Base-by-base conservation (phyloP, 2,888 invertebrate species). In the Andrena trimmerana region DNA sequence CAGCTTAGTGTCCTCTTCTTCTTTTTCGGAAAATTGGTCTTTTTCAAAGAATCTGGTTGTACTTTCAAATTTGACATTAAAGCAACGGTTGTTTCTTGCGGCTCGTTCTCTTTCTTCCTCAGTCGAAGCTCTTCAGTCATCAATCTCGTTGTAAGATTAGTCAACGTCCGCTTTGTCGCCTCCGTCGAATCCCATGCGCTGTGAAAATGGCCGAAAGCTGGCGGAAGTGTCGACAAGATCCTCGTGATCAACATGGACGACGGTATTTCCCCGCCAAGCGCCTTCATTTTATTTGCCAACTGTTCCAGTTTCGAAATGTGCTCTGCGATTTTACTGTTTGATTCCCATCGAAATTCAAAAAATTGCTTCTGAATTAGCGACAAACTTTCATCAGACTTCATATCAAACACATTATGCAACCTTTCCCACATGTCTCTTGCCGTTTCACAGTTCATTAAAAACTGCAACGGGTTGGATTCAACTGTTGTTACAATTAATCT, bases 321-420 rank as follows among this genome's bases (percentile, higher is more conserved):
- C 4, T 71, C 10, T 1, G 50, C 50, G 4, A 84, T 70, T 59
- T 48, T 70, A 33, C 71, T 81, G 13, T 10, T 16, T 20, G 27
- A 0, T 10, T 74, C 70, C 79, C 75, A 81, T 24, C 66, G 66
- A 52, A 78, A 89, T 7, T 89, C 84, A 29, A 88, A 90, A 57
- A 89, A 90, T 33, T 84, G 60, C 48, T 90, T 88, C 67, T 89
- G 88, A 0, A 88, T 52, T 10, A 86, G 10, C 0, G 59, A 63
- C 48, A 88, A 48, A 82, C 69, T 84, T 63, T 84, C 83, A 0
- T 85, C 87, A 16, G n/a, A 50, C n/a, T 50, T 50, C 50, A 50
- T 7, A 4, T 50, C 50, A 50, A 50, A 50, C 16, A 50, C n/a
- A n/a, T n/a, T 50, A n/a, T 50, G 50, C 50, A 50, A n/a, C 50